Evolutionary conservation across 2,113 vertebrate species (phyloP).

Genomic region (Oxyruncus cristatus): DNA sequence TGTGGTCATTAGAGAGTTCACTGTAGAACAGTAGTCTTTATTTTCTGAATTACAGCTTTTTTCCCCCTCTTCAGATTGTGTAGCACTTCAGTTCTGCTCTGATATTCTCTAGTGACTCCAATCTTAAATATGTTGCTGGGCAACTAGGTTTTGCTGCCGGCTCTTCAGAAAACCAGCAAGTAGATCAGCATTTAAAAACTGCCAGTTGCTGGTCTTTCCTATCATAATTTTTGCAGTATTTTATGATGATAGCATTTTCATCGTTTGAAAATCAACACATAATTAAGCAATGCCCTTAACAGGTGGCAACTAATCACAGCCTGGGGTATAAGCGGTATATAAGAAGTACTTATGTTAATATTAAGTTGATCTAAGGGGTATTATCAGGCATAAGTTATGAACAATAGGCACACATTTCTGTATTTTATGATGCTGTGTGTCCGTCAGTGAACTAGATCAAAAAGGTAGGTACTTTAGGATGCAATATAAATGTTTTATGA

Average conservation of each 20-base stretch:
- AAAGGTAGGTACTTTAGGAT: background rate
- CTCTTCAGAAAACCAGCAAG: background rate
- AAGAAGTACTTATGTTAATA: background rate
- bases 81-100: background rate
- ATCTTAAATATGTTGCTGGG: slow-evolving; percentile 35
- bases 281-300: background rate
- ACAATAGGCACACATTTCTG: background rate
- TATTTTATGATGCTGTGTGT: background rate
- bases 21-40: background rate
- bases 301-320: background rate
- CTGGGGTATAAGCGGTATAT: background rate
- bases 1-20: background rate
- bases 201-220: background rate
- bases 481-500: background rate
- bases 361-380: background rate
- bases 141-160: slow-evolving; percentile 14
- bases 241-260: background rate
- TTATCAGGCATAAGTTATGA: background rate
- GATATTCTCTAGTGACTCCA: slow-evolving; percentile 1
- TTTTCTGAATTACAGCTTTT: background rate
- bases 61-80: background rate
- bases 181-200: background rate
- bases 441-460: background rate
- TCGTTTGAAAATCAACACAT: background rate
- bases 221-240: background rate